Base-by-base conservation (phyloP, 2,888 invertebrate species). In the Zygothrica quintamaculata region DNA sequence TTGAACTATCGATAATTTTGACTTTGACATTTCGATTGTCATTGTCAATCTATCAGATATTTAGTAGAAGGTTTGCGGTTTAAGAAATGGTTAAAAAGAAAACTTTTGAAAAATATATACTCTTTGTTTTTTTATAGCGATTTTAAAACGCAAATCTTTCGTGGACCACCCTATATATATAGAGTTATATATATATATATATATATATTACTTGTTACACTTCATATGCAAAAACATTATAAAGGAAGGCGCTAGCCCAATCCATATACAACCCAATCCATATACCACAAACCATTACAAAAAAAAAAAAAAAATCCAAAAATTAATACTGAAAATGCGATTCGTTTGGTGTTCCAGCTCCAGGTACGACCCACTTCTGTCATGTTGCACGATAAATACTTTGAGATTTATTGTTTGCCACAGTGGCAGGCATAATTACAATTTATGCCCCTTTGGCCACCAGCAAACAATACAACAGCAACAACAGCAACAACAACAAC, bases 371-470 rank as follows among this genome's bases (percentile, higher is more conserved):
- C 81, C 86, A 82, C 80, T 85, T 82, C 81, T 82, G 81, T 82
- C 81, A 82, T 82, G 86, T 85, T 82, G 80, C 61, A 74, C 81
- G 79, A 80, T 85, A 85, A 82, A 82, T 82, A 79, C 77, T 60
- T 60, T 58, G 66, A 85, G 86, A 82, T 82, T 82, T 82, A 82
- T 82, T 82, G 86, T 82, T 77, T 68, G 78, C 65, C 65, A 75
- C 85, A 61, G 82, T 76, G 80, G 85, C 85, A 78, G 76, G 79
- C 79, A 85, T 81, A 81, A 81, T 81, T 81, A 81, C 85, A 78
- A 81, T 81, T 81, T 81, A 81, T 81, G 85, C 80, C 77, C 80
- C 70, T 67, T 73, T 57, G 70, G 62, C 48, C 52, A 65, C 26
- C 43, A 48, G 22, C 46, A 12, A 8, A 16, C 39, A 7, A 39